A percentile compares a stretch with the other conserved stretches of the same genome.
Conservation (phyloP, 2,888 invertebrate species). For the Steinernema scapterisci region DNA sequence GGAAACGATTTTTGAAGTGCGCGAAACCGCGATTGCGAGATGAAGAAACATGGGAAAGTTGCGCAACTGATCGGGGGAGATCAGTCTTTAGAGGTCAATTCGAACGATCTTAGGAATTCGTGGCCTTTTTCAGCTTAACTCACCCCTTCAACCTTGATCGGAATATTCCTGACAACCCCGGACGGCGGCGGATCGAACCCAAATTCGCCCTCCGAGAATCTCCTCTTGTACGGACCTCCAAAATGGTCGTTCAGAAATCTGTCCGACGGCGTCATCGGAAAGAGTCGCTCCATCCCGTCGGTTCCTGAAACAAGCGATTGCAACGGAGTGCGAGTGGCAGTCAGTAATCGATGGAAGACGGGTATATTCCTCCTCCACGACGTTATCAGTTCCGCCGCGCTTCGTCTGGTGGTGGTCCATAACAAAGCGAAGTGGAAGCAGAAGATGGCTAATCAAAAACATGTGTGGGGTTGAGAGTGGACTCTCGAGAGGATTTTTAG, state of each 20-base stretch:
- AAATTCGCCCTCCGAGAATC: slow-evolving; percentile 6
- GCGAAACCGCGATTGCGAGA: slow-evolving; percentile 6
- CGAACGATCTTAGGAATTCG: no score
- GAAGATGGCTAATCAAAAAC: not conserved
- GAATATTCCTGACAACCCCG: slow-evolving; percentile 4
- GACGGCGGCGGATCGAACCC: slow-evolving; percentile 20
- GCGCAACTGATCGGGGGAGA: not conserved
- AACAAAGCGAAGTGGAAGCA: slow-evolving; percentile 5
- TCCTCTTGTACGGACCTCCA: not conserved
- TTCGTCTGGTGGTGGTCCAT: slow-evolving; percentile 18
- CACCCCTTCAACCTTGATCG: slow-evolving; percentile 20
- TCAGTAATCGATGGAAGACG: slow-evolving; percentile 28
- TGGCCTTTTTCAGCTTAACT: not conserved
- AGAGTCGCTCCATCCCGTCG: slow-evolving; percentile 29
- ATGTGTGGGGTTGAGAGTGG: not conserved
- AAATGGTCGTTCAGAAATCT: not conserved
- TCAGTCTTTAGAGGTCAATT: no score
- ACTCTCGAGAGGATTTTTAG: no score
- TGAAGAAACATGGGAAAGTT: not conserved
- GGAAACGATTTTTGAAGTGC: not conserved
- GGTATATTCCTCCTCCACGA: not conserved
- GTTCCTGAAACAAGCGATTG: slow-evolving; percentile 12
- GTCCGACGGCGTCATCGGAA: slow-evolving; percentile 12
- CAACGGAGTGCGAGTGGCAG: not conserved
- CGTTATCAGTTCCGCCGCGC: slow-evolving; percentile 20